Conservation (phyloP, 2,888 invertebrate genomes). For the Lithophane ornitopus region DNA sequence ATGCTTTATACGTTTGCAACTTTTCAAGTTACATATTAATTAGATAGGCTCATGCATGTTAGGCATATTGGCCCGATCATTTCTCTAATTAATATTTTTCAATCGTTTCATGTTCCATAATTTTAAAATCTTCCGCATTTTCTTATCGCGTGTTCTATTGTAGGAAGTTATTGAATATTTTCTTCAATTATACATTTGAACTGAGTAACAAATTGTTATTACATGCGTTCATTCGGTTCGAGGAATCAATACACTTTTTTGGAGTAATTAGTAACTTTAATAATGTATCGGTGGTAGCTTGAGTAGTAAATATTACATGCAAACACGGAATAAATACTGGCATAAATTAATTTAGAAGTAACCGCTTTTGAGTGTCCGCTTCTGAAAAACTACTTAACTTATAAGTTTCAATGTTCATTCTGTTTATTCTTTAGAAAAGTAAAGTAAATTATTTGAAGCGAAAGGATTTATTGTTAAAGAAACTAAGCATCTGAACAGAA, state of each 20-base stretch:
- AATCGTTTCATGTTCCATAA: slow-evolving; percentile 27
- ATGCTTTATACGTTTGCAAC: not conserved
- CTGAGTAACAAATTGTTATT: slow-evolving; percentile 27
- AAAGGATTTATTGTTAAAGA: not conserved
- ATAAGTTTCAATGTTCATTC: not conserved
- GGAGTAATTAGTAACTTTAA: not conserved
- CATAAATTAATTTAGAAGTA: not conserved
- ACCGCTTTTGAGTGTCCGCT: not conserved
- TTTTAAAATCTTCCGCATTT: slow-evolving; percentile 49
- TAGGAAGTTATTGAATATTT: slow-evolving; percentile 50
- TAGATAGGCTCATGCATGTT: not conserved
- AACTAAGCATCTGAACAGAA: not conserved
- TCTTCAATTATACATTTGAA: slow-evolving; percentile 63
- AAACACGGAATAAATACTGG: slow-evolving; percentile 2
- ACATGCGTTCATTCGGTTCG: slow-evolving; percentile 14
- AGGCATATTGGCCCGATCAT: not conserved
- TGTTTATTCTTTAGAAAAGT: not conserved
- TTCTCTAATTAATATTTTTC: slow-evolving; percentile 6
- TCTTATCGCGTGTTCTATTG: slow-evolving; percentile 42
- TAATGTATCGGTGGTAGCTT: not conserved
- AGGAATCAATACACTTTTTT: slow-evolving; percentile 41
- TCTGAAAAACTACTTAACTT: not conserved
- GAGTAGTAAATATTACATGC: not conserved
- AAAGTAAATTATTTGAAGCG: not conserved
- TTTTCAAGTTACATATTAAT: not conserved